Conservation (phyloP, 2,797 vertebrate genomes). For the Vireo griseus region DNA sequence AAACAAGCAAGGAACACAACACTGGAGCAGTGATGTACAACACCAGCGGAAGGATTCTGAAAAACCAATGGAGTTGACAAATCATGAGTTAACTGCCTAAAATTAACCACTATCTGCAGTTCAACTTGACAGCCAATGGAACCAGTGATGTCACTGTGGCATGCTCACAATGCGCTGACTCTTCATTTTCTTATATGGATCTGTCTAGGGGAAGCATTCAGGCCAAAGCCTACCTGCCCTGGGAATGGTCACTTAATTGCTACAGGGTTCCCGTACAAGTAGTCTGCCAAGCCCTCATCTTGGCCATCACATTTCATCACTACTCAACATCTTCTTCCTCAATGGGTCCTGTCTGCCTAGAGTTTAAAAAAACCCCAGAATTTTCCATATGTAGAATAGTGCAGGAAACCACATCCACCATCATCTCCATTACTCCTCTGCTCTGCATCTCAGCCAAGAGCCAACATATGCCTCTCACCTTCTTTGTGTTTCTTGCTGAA, state of each 20-base stretch:
- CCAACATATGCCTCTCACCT: background rate
- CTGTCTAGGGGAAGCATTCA: background rate
- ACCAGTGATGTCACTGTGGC: background rate
- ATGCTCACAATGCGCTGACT: background rate
- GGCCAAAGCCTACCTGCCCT: background rate
- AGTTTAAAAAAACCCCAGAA: rapidly evolving
- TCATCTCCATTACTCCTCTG: background rate
- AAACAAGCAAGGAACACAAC: background rate
- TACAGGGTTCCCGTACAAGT: background rate
- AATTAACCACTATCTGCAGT: background rate
- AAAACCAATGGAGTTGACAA: background rate
- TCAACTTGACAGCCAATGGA: background rate
- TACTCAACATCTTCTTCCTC: background rate
- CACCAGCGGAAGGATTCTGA: background rate
- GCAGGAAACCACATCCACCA: background rate
- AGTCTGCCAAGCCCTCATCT: background rate
- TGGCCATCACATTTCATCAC: background rate
- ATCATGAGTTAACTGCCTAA: background rate
- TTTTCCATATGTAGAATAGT: background rate
- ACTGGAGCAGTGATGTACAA: background rate
- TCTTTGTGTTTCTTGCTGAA: background rate
- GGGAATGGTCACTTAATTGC: background rate
- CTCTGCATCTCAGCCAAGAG: background rate
- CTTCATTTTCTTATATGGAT: background rate
- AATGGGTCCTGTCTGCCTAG: background rate